A percentile compares a stretch with the other conserved stretches of the same genome.
phyloP scores from a whole-genome alignment of 2,888 invertebrate species.

The Epinotia bilunana region DNA sequence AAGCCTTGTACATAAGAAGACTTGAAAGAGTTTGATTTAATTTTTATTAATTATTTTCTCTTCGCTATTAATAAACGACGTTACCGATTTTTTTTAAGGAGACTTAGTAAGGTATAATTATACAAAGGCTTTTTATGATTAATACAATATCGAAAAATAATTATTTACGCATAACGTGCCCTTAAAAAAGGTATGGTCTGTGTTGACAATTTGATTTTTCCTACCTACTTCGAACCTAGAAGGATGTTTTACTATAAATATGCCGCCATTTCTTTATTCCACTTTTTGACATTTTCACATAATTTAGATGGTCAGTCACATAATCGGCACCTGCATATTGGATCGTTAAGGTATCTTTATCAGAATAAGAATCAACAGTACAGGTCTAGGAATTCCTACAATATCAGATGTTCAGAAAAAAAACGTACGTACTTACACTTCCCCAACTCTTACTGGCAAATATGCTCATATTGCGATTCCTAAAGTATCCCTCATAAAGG shows the following conservation, averaged over 20 bases:
- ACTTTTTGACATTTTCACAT: too few species aligned
- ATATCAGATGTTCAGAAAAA: neutral
- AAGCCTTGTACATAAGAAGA: slow-evolving; percentile 33
- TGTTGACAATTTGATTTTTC: too few species aligned
- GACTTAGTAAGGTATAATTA: neutral
- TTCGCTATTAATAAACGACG: neutral
- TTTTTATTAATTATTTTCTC: slow-evolving; percentile 16
- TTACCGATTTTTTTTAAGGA: neutral
- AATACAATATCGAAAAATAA: too few species aligned
- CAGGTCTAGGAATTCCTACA: neutral
- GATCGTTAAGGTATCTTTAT: too few species aligned
- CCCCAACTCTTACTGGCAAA: slow-evolving; percentile 7
- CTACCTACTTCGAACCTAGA: too few species aligned
- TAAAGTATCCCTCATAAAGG: slow-evolving; percentile 31
- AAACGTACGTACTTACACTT: neutral
- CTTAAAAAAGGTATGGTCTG: too few species aligned
- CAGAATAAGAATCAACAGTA: neutral
- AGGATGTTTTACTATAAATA: too few species aligned
- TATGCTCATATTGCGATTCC: slow-evolving; percentile 20
- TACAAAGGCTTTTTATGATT: too few species aligned
- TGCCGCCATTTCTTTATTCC: too few species aligned
- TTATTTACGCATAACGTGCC: too few species aligned
- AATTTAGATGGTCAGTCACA: too few species aligned
- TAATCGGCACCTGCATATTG: too few species aligned
- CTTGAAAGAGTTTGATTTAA: slow-evolving; percentile 18